These are phyloP conservation scores for Calonectris borealis DNA, from an alignment of 2,113 vertebrate genomes.

Conservation along the genomic window DNA sequence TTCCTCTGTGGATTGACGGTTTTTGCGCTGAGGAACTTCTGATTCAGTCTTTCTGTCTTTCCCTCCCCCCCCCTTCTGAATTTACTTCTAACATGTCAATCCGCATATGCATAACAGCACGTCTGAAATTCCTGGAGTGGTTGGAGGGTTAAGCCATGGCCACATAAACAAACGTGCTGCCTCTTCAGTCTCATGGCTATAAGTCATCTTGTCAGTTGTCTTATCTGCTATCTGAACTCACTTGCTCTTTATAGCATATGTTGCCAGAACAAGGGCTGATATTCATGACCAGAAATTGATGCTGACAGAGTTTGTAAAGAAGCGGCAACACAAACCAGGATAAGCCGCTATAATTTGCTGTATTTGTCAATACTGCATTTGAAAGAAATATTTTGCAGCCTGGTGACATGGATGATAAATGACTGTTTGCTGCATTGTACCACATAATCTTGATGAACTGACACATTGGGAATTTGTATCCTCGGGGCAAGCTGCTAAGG, in stretches of 20 bases:
- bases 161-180: not conserved
- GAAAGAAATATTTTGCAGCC: not conserved
- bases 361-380: constrained; percentile 12
- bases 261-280: constrained; percentile 1
- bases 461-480: constrained; percentile 21
- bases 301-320: constrained; percentile 7
- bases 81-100: not conserved
- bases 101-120: not conserved
- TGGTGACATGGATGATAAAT: constrained; percentile 36
- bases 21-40: not conserved
- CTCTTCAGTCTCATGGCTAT: not conserved
- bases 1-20: not conserved
- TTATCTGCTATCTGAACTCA: constrained; percentile 19
- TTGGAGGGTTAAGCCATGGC: not conserved
- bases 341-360: not conserved
- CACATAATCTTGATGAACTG: not conserved
- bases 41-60: not conserved
- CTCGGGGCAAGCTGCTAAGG: not conserved
- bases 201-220: constrained; percentile 32
- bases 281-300: constrained; percentile 26
- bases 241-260: not conserved
- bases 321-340: not conserved
- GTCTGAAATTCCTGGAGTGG: not conserved
- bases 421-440: not conserved
- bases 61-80: not conserved